Evolutionary conservation across 2,113 vertebrate genomes (phyloP), one percentile per base, ranked within the genome.

Genomic region (Barnardius zonarius): DNA sequence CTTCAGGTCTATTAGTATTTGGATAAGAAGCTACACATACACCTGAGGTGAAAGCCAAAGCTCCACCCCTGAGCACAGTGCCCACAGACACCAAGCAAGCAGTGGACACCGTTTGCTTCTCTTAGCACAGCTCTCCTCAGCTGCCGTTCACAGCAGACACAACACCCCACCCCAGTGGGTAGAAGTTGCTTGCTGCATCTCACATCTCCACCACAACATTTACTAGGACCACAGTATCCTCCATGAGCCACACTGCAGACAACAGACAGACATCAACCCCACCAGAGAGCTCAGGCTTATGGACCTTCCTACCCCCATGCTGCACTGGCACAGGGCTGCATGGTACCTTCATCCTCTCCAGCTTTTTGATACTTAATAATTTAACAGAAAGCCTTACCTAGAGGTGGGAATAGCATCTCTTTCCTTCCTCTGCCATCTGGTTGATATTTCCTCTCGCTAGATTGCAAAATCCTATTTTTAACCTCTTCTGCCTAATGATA

Each of bases 381-480:
- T 84, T 37, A 64, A 89, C 66, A 75, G 74, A 96, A 86, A 27
- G 24, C 31, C 77, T 92, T 91, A 92, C 90, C 90, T 94, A 30
- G 62, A 39, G 37, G 62, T 51, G 41, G 37, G 46, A 91, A 72
- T 2, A 83, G 24, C 1, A 0, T 52, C 33, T 72, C 93, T 87
- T 80, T 90, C 66, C 87, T 93, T 95, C 87, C 84, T 90, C 66
- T 16, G 5, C 69, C 81, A 76, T 79, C 87, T 85, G 62, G 70
- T 85, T 94, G 84, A 93, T 61, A 19, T 90, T 87, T 93, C 92
- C 59, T 14, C 77, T 94, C 2, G 0, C 62, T 79, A 75, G 70
- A 90, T 85, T 85, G 61, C 37, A 12, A 91, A 95, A 78, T 82
- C 78, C 74, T 91, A 57, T 91, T 95, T 95, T 94, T 95, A 95